phyloP scores from a whole-genome alignment of 2,888 invertebrate genomes.

The Itoplectis maculator region DNA sequence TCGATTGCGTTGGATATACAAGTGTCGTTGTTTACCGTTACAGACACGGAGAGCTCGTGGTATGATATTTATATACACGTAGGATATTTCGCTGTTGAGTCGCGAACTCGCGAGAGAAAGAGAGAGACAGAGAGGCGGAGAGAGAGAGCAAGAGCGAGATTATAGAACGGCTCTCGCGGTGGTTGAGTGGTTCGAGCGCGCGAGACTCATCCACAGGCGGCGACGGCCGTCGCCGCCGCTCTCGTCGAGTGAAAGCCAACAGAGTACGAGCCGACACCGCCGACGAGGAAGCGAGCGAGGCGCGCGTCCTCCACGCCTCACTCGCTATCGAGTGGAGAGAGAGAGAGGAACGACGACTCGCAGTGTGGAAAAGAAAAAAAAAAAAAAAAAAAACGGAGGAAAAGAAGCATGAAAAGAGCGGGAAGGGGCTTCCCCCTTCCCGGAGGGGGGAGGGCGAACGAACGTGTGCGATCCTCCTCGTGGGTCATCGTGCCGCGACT shows the following conservation, averaged over 20 bases:
- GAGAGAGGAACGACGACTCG: conserved; percentile 13
- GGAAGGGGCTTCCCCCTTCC: too few species aligned
- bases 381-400: not conserved
- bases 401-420: not conserved
- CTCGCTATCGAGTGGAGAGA: conserved; percentile 17
- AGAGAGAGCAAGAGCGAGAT: not conserved
- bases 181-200: conserved; percentile 28
- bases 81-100: conserved; percentile 14
- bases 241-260: conserved; percentile 30
- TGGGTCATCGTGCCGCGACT: conserved; percentile 30
- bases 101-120: not conserved
- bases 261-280: conserved; percentile 6
- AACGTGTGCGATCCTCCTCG: conserved; percentile 36
- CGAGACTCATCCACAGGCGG: conserved; percentile 29
- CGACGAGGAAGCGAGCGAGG: conserved; percentile 16
- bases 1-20: not conserved
- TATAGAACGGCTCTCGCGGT: conserved; percentile 18
- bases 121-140: too few species aligned
- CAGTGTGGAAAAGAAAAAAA: conserved; percentile 18
- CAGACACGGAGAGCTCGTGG: not conserved
- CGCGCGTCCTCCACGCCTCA: too few species aligned
- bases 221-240: too few species aligned
- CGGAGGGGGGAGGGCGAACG: not conserved
- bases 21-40: conserved; percentile 4
- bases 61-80: not conserved